Evolutionary conservation across 1,140 invertebrate genomes (phyloP), one percentile per base, ranked within the genome.

Genomic region (Trachymyrmex cornetzi): DNA sequence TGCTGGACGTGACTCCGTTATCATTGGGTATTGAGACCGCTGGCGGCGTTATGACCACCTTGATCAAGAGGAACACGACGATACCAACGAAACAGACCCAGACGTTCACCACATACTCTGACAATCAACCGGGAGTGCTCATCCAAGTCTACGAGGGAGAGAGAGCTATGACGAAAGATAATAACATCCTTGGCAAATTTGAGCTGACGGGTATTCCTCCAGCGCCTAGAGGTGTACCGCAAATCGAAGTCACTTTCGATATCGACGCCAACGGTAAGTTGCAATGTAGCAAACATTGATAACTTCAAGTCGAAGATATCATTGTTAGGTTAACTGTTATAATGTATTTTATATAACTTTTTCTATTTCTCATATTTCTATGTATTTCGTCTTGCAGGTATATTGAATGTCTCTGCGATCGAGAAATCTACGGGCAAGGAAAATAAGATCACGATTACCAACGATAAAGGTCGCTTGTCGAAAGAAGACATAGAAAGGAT

Each of bases 401-500:
- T 98, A 50, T 94, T 98, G 0, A 95, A 94, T 77, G 97, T 97
- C 6, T 96, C 96, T 0, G 96, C 96, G 0, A 94, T 96, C 69
- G 96, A 96, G 53, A 96, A 93, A 77, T 96, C 95, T 11, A 96
- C 96, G 0, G 96, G 96, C 0, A 97, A 97, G 80, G 96, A 96
- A 2, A 97, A 98, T 92, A 97, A 98, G 91, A 98, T 98, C 89
- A 98, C 97, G 22, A 98, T 98, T 85, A 98, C 97, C 30, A 98
- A 98, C 92, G 98, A 98, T 93, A 98, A 98, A 92, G 97, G 98
- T 27, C 96, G 98, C 69, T 94, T 98, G 2, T 96, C 96, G 9
- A 98, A 98, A 91, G 97, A 97, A 38, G 98, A 98, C 85, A 98
- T 98, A 91, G 97, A 98, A 64, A 95, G 97, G 61, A 98, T 99